Conservation (phyloP, 2,113 vertebrate species). For the Oncorhynchus gorbuscha region DNA sequence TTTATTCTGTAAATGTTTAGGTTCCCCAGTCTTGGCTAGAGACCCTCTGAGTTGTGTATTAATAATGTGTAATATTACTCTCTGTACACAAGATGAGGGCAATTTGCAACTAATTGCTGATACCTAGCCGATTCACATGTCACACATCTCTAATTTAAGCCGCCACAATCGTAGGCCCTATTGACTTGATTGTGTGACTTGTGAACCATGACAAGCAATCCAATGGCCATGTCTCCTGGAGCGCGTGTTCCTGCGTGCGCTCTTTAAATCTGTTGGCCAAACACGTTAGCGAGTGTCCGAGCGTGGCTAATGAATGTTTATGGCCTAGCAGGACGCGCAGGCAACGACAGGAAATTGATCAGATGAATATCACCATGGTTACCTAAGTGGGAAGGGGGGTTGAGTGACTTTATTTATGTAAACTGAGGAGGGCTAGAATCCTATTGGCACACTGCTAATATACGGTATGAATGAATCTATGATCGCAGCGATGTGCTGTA, state of each 20-base stretch:
- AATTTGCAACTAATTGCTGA: too few relatives aligned
- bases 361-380: constrained; percentile 77
- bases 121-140: too few relatives aligned
- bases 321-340: constrained; percentile 76
- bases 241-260: constrained; percentile 9
- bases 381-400: constrained; percentile 50
- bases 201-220: too few relatives aligned
- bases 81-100: too few relatives aligned
- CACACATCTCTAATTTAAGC: too few relatives aligned
- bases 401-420: constrained; percentile 39
- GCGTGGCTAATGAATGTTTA: constrained; percentile 81
- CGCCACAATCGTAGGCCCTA: too few relatives aligned
- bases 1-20: too few relatives aligned
- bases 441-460: background rate
- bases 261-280: background rate
- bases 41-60: too few relatives aligned
- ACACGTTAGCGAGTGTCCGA: constrained; percentile 49
- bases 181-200: too few relatives aligned
- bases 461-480: background rate
- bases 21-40: too few relatives aligned
- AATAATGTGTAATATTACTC: too few relatives aligned
- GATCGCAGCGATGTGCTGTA: background rate
- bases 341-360: constrained; percentile 84
- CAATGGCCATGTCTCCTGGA: too few relatives aligned
- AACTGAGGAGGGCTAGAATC: background rate